phyloP scores from a whole-genome alignment of 2,113 vertebrate species.

The Anhinga anhinga region DNA sequence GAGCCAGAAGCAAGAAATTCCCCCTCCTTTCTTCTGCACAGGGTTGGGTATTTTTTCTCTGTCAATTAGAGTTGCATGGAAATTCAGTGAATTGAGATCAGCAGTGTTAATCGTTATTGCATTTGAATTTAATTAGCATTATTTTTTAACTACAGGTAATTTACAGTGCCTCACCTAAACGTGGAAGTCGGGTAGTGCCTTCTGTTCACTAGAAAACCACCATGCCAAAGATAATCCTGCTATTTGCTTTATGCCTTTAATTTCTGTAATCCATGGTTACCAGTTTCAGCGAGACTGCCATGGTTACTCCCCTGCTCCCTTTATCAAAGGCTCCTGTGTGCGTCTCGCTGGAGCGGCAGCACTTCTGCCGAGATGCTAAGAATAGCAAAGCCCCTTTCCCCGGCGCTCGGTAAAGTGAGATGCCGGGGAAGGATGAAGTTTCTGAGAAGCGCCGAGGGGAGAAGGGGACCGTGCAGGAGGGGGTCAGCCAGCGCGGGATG shows the following conservation, averaged over 20 bases:
- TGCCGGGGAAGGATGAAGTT: background rate
- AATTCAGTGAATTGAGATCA: conserved; percentile 23
- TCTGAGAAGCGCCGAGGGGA: background rate
- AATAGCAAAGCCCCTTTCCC: background rate
- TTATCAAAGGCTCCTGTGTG: background rate
- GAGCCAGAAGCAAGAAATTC: background rate
- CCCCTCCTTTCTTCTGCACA: background rate
- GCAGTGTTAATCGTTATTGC: conserved; percentile 11
- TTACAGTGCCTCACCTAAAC: conserved; percentile 16
- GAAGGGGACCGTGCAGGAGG: background rate
- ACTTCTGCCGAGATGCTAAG: background rate
- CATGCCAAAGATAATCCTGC: background rate
- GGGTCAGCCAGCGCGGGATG: accelerated
- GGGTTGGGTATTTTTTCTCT: background rate
- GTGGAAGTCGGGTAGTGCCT: background rate
- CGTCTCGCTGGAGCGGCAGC: background rate
- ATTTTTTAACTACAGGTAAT: conserved; percentile 51
- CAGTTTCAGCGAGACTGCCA: background rate
- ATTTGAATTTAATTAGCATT: conserved; percentile 44
- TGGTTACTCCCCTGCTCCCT: conserved; percentile 28
- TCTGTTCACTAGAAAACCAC: background rate
- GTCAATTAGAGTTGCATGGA: conserved; percentile 7
- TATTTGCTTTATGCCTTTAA: background rate
- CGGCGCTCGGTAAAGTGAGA: background rate
- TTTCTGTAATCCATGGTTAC: background rate